Base-by-base conservation (phyloP, 2,113 vertebrate species). In the Lepus europaeus region DNA sequence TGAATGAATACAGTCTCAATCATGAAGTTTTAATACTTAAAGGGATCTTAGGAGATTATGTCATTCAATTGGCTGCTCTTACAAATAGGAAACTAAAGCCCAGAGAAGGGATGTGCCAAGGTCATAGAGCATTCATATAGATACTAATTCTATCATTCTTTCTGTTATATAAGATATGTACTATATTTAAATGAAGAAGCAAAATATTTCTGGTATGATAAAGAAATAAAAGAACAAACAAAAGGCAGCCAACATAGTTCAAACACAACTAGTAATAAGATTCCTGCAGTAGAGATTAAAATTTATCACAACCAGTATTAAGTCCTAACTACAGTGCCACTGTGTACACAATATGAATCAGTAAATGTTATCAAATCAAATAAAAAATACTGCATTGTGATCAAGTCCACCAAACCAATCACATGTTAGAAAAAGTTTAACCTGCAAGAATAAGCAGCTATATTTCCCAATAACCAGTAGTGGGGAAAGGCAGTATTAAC, bases 11-110 rank as follows among this genome's bases (percentile, higher is more conserved):
- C 13, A 64, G 56, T 56, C 73, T 79, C 19, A 69, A 64, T 12
- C 17, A 82, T 19, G 51, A 69, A 90, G 68, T 73, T 76, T 90
- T 80, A 90, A 88, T 39, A 88, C 9, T 68, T 93, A 88, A 88
- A 59, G 11, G 14, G 45, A 68, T n/a, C 4, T 74, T 49, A 89
- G 76, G 45, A 79, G 27, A 83, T 27, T 49, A 49, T 22, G 3
- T 64, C 39, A 39, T 56, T 45, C 25, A 64, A 63, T 9, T 33
- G 33, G 70, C 22, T 49, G 14, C 51, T 72, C 53, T 89, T 81
- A n/a, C 22, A 81, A 68, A 82, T 86, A 82, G 76, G 59, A 88
- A 81, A 91, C 7, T 19, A 45, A 72, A 51, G 33, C 31, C 20
- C 72, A 77, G 36, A 74, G 29, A 29, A 33, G 33, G 66, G 29